These are phyloP conservation scores for Dynastes grantii DNA, from an alignment of 2,888 invertebrate genomes.

Conservation along the genomic window DNA sequence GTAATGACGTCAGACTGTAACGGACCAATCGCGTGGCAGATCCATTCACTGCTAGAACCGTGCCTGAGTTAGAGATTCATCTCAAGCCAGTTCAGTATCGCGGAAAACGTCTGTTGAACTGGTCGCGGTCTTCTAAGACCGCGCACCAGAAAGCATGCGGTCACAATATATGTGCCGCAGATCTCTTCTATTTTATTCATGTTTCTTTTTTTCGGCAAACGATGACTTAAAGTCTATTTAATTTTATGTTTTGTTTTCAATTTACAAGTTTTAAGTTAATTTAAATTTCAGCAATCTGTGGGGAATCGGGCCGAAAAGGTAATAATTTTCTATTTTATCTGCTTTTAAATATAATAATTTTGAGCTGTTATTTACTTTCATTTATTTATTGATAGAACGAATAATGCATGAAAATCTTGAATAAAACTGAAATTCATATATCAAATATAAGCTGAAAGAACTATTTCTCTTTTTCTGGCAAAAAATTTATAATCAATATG, in stretches of 20 bases:
- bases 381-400: not conserved
- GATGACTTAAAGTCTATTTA: slow-evolving; percentile 27
- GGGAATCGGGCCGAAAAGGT: not conserved
- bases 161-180: slow-evolving; percentile 1
- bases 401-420: no score
- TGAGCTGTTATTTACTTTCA: not conserved
- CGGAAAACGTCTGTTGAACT: slow-evolving; percentile 60
- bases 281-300: slow-evolving; percentile 10
- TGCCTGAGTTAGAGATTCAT: slow-evolving; percentile 68
- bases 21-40: slow-evolving; percentile 76
- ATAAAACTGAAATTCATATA: no score
- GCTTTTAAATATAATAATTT: no score
- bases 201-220: slow-evolving; percentile 1
- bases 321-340: not conserved
- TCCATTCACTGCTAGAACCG: slow-evolving; percentile 76
- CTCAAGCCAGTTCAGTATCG: slow-evolving; percentile 64
- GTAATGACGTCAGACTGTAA: slow-evolving; percentile 80
- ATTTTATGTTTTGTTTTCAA: not conserved
- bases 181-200: slow-evolving; percentile 1
- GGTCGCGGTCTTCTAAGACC: slow-evolving; percentile 56
- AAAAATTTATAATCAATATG: no score
- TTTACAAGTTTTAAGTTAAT: slow-evolving; percentile 13
- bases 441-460: no score
- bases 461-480: no score
- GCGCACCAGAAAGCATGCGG: slow-evolving; percentile 35